Percentiles rank a stretch among this genome's conserved stretches.
Conservation (phyloP, 2,797 vertebrate genomes). For the Pangasius djambal region DNA sequence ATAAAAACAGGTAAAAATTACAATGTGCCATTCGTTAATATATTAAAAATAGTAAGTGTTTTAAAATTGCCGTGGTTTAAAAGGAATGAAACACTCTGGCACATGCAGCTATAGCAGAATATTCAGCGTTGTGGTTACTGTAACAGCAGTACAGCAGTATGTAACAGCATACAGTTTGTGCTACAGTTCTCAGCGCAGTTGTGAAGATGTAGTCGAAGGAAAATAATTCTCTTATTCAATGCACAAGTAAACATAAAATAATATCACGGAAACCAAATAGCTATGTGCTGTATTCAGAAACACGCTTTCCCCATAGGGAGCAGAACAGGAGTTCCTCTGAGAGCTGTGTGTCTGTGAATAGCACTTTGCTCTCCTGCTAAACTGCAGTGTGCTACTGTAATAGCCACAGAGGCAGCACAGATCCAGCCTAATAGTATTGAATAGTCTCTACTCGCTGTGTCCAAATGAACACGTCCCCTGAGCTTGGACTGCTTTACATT, state of each 20-base stretch:
- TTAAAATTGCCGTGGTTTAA: not conserved
- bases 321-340: constrained; percentile 1
- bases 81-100: not conserved
- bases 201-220: not conserved
- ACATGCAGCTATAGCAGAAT: not conserved
- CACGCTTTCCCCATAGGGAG: not conserved
- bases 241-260: not conserved
- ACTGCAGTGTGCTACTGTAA: constrained; percentile 5
- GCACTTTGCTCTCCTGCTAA: not conserved
- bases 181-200: not conserved
- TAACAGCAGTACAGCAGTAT: too few species aligned
- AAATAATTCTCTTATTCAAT: not conserved
- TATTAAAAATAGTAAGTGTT: not conserved
- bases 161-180: not conserved
- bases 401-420: not conserved
- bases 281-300: not conserved
- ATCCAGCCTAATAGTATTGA: constrained; percentile 32
- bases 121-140: not conserved
- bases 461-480: constrained; percentile 36
- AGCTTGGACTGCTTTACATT: constrained; percentile 16
- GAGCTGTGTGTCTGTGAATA: not conserved
- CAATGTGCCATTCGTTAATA: not conserved
- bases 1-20: not conserved
- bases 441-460: constrained; percentile 48
- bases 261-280: not conserved